Evolutionary conservation across 2,888 invertebrate genomes (phyloP), one percentile per base, ranked within the genome.

Genomic region (Dione vanillae): DNA sequence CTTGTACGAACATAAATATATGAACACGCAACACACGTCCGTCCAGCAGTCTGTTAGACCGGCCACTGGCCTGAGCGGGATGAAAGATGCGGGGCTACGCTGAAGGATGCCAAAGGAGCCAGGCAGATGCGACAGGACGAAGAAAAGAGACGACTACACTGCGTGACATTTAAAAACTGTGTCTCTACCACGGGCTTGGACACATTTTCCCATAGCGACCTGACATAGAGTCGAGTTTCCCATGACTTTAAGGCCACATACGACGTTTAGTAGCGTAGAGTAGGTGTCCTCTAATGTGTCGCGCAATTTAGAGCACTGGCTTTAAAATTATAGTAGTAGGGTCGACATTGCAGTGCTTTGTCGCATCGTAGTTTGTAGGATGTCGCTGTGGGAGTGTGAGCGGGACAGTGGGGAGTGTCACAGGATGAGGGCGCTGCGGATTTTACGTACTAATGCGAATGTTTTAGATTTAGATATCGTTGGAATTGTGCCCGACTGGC

Each of bases 111-210:
- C 87, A 89, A 91, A 92, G 92, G 92, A 91, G 88, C 86, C 82
- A 84, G 88, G 87, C 91, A 91, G 90, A 92, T 88, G 91, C 91
- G 91, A 91, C 92, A 92, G 92, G 92, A 93, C 84, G 91, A 86
- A 88, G 92, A 92, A 93, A 93, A 92, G 93, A 93, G 93, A 93
- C 90, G 88, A 92, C 91, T 88, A 91, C 91, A 92, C 89, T 85
- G 82, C 89, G 90, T 91, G 92, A 93, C 92, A 92, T 91, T 92
- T 91, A 91, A 91, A 92, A 93, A 92, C 88, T 90, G 91, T 92
- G 92, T 92, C 93, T 92, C 88, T 92, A 90, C 88, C 86, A 86
- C 82, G 78, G 79, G 73, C 71, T 67, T 54, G 54, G 40, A 54
- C 76, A 78, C 20, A 83, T 79, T 78, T 69, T 77, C 49, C 71